phyloP scores from a whole-genome alignment of 2,113 vertebrate species.

The Eulemur macaco region DNA sequence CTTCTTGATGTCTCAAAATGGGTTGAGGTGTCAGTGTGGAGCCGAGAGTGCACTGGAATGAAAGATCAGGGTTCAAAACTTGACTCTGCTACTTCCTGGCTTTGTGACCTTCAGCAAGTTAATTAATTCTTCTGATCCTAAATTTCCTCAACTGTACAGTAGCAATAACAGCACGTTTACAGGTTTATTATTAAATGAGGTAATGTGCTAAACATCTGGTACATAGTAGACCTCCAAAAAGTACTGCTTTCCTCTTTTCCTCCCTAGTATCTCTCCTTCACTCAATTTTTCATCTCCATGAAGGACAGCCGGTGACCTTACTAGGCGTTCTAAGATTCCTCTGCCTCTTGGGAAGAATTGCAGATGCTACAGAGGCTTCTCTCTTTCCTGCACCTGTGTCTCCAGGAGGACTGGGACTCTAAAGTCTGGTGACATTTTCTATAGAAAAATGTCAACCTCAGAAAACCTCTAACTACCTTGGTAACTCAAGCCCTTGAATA shows the following conservation, averaged over 20 bases:
- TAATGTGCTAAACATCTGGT: not conserved
- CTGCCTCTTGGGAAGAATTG: not conserved
- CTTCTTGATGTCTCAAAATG: not conserved
- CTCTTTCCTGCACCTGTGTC: not conserved
- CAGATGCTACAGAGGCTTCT: not conserved
- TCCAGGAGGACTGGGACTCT: not conserved
- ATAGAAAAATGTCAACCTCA: not conserved
- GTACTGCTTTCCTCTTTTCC: not conserved
- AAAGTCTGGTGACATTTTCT: not conserved
- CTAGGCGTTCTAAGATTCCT: not conserved
- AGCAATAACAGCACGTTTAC: not conserved
- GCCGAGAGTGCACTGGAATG: not conserved
- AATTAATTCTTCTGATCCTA: not conserved
- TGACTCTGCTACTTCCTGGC: not conserved
- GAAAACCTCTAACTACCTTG: not conserved
- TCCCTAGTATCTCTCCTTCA: not conserved
- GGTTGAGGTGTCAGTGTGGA: not conserved
- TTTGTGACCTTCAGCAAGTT: not conserved
- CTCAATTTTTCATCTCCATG: not conserved
- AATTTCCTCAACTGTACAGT: not conserved
- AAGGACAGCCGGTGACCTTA: not conserved
- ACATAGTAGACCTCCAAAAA: not conserved
- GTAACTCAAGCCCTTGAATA: not conserved
- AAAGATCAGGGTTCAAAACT: not conserved
- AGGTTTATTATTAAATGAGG: not conserved